A percentile compares a stretch with the other conserved stretches of the same genome.
phyloP scores from a whole-genome alignment of 1,140 invertebrate species.

The Amphibalanus amphitrite region DNA sequence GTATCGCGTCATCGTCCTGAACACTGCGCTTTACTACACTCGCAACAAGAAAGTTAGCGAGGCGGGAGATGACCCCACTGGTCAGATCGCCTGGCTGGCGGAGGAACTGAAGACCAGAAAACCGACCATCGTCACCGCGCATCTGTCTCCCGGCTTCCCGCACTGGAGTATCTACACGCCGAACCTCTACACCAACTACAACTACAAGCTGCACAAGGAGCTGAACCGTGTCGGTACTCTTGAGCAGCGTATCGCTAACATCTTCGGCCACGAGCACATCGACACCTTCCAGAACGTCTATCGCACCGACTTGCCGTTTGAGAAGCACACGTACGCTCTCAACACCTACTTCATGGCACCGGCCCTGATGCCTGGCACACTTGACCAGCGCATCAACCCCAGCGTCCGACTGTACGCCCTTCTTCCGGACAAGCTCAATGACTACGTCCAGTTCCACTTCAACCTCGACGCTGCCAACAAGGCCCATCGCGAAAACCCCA shows the following conservation, averaged over 20 bases:
- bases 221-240: not conserved
- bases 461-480: not conserved
- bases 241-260: not conserved
- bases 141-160: not conserved
- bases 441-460: not conserved
- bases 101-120: not conserved
- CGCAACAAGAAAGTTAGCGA: not conserved
- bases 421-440: not conserved
- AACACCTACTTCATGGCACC: not conserved
- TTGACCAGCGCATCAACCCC: not conserved
- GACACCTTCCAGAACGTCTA: slow-evolving; percentile 3
- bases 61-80: not conserved
- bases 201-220: not conserved
- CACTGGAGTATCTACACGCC: not conserved
- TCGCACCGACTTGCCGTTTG: not conserved
- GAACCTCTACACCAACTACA: not conserved
- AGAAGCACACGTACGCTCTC: not conserved
- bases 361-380: not conserved
- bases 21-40: not conserved
- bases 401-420: not conserved
- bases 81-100: not conserved
- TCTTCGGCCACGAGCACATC: slow-evolving; percentile 1
- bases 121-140: not conserved
- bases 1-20: not conserved
- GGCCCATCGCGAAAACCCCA: not conserved